Evolutionary conservation across 2,888 invertebrate species (phyloP).

Genomic region (Parasteatoda lunata): DNA sequence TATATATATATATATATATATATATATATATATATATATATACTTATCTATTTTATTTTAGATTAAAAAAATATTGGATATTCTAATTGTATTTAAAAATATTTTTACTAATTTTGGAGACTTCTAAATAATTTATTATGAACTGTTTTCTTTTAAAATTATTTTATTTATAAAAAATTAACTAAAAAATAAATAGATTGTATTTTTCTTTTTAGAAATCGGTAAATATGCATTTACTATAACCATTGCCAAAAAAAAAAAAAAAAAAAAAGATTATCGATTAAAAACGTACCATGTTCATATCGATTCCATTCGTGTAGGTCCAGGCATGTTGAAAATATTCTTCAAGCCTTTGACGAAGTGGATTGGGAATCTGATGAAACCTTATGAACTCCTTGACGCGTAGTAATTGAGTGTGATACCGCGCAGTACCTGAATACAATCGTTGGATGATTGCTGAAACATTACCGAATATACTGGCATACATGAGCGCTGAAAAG

Average conservation of each 20-base stretch:
- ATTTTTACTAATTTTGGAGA: too few species aligned
- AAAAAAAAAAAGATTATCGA: not conserved
- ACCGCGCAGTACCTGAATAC: conserved; percentile 97
- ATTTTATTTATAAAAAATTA: too few species aligned
- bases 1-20: too few species aligned
- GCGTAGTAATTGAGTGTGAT: conserved; percentile 98
- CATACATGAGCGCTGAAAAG: conserved; percentile 94
- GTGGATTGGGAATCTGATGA: conserved; percentile 99
- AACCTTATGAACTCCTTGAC: conserved; percentile 98
- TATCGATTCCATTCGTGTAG: conserved; percentile 98
- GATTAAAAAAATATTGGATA: too few species aligned
- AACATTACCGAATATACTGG: conserved; percentile 99
- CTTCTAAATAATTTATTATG: too few species aligned
- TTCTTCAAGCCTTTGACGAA: conserved; percentile 95
- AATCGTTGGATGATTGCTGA: conserved; percentile 98
- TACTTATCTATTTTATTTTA: too few species aligned
- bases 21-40: too few species aligned
- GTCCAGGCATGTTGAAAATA: conserved; percentile 99
- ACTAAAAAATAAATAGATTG: too few species aligned
- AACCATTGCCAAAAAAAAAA: not conserved
- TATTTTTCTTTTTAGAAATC: too few species aligned
- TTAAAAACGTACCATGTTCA: conserved; percentile 83
- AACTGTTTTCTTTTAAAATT: too few species aligned
- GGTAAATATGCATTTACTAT: not conserved
- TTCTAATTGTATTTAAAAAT: too few species aligned